Evolutionary conservation across 1,140 invertebrate genomes (phyloP).

Genomic region (Yoshiicerus persimilis): DNA sequence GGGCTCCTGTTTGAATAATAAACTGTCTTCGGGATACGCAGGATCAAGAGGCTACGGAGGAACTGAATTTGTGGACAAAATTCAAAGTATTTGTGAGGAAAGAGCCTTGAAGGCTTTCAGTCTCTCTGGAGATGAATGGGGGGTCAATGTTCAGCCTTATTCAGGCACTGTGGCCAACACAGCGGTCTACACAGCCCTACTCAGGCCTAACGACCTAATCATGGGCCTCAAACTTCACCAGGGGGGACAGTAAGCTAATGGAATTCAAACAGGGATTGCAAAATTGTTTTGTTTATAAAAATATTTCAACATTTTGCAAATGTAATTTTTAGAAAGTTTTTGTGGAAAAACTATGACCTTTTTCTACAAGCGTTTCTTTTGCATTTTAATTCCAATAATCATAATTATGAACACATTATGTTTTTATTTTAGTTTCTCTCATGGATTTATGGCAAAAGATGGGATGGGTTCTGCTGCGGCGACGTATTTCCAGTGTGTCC

Average conservation of each 20-base stretch:
- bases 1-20: conserved; percentile 66
- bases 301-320: no score
- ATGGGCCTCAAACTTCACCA: conserved; percentile 69
- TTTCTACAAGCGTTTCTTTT: no score
- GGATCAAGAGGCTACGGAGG: conserved; percentile 69
- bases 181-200: conserved; percentile 64
- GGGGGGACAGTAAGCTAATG: conserved; percentile 63
- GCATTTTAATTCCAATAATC: no score
- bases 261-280: no score
- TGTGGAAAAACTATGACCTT: no score
- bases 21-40: conserved; percentile 70
- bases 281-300: no score
- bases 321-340: no score
- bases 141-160: conserved; percentile 68
- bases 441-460: conserved; percentile 66
- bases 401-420: no score
- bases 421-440: conserved; percentile 56
- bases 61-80: conserved; percentile 67
- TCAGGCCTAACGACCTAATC: conserved; percentile 65
- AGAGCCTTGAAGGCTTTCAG: conserved; percentile 63
- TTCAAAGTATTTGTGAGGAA: conserved; percentile 64
- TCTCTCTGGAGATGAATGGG: conserved; percentile 63
- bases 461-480: conserved; percentile 67
- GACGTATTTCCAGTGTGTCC: conserved; percentile 68
- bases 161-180: conserved; percentile 71